These are phyloP conservation scores for honey bee (Apis mellifera) DNA, from an alignment of 1,140 invertebrate species.

Conservation along the genomic window DNA sequence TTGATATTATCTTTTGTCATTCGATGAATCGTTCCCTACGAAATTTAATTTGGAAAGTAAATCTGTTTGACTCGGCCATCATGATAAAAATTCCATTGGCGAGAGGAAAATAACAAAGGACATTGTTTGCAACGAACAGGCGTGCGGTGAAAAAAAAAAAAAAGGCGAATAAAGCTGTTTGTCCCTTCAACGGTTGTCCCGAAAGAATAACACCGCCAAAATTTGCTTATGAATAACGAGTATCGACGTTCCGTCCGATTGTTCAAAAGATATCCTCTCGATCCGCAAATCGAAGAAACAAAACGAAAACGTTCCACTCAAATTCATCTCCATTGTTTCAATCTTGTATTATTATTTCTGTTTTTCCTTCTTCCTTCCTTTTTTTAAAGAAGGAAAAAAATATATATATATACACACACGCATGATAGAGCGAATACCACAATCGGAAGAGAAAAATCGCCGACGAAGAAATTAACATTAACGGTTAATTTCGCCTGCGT, in stretches of 20 bases:
- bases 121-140: background rate
- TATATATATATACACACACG: too few species aligned
- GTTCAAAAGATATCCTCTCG: background rate
- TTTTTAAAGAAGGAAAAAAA: background rate
- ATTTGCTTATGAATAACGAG: conserved; percentile 24
- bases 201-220: conserved; percentile 4
- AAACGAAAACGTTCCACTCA: background rate
- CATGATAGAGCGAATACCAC: too few species aligned
- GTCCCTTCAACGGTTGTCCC: background rate
- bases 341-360: background rate
- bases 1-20: background rate
- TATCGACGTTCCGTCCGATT: conserved; percentile 22
- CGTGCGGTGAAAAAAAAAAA: background rate
- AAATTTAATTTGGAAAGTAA: background rate
- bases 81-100: background rate
- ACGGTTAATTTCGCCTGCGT: background rate
- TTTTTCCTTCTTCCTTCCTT: background rate
- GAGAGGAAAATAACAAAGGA: background rate
- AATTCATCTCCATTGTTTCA: background rate
- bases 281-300: background rate
- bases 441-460: background rate
- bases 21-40: background rate
- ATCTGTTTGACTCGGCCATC: background rate
- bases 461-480: background rate
- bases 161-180: background rate